Evolutionary conservation across 2,888 invertebrate genomes (phyloP), one percentile per base, ranked within the genome.

Genomic region (Acleris literana): DNA sequence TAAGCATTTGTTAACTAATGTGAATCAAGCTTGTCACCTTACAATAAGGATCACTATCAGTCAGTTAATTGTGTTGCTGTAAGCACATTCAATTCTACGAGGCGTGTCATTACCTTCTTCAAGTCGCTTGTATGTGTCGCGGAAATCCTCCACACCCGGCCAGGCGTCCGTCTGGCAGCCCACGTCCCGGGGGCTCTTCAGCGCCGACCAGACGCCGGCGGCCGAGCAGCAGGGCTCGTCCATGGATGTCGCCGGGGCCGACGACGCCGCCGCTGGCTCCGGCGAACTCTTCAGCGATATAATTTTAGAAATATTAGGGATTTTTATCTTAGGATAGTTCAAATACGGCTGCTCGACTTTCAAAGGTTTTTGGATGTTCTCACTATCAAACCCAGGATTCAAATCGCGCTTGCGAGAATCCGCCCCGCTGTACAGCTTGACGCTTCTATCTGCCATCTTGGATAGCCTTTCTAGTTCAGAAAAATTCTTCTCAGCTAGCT

Each of bases 61-160:
- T 0, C 29, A 1, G 25, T 25, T 25, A 25, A 25, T 1, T 25
- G 6, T 33, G 33, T 33, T 9, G 9, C 33, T 33, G 25, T 25
- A 3, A 9, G 29, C 33, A 33, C 33, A 33, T 33, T 33, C 33
- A 33, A 33, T 29, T 29, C 29, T 29, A 7, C 29, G 7, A 29
- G 29, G 29, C 29, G 7, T 29, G 33, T 39, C 1, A 64, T 76
- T 84, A 94, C 95, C 94, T 87, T 86, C 83, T 69, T 92, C 92
- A 80, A 90, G 94, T 70, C 88, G 88, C 72, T 86, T 92, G 76
- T 93, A 94, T 49, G 88, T 92, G 82, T n/a, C 94, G 75, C 9
- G 25, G 25, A 25, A 5, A 0, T 85, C 85, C 53, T 93, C 87
- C 5, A 93, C 74, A 1, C 93, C 93, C 0, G 93, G 89, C 94